phyloP scores from a whole-genome alignment of 2,113 vertebrate species.

The Bettongia penicillata region DNA sequence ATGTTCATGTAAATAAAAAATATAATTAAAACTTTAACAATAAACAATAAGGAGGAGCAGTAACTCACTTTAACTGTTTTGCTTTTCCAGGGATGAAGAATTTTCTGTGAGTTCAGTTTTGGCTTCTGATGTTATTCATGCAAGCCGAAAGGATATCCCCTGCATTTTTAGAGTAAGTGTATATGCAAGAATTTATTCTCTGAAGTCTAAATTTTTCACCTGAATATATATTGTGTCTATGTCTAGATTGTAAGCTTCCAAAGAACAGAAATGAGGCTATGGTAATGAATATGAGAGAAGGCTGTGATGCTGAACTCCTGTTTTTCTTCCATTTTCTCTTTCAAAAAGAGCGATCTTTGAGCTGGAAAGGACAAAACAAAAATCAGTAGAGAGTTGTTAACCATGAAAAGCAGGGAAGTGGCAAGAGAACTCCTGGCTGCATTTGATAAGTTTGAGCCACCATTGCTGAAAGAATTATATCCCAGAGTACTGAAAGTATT shows the following conservation, averaged over 20 bases:
- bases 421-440: not conserved
- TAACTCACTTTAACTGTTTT: slow-evolving; percentile 63
- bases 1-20: not conserved
- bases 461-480: not conserved
- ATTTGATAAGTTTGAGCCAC: not conserved
- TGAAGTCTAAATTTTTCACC: slow-evolving; percentile 19
- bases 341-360: not conserved
- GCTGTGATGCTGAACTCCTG: not conserved
- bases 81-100: slow-evolving; percentile 93
- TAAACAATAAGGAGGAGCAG: not conserved
- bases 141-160: slow-evolving; percentile 96
- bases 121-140: slow-evolving; percentile 98
- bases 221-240: slow-evolving; percentile 9
- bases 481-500: not conserved
- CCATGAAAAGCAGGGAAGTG: not conserved
- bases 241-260: slow-evolving; percentile 19
- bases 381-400: not conserved
- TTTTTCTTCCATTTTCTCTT: not conserved
- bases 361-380: not conserved
- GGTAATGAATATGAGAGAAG: not conserved
- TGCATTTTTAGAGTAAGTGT: slow-evolving; percentile 97
- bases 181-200: slow-evolving; percentile 6
- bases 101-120: slow-evolving; percentile 99
- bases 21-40: not conserved
- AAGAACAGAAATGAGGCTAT: not conserved